A percentile compares a stretch with the other conserved stretches of the same genome.
These are phyloP conservation scores for Dusona sp. DNA, from an alignment of 2,888 invertebrate species.

Conservation along the genomic window DNA sequence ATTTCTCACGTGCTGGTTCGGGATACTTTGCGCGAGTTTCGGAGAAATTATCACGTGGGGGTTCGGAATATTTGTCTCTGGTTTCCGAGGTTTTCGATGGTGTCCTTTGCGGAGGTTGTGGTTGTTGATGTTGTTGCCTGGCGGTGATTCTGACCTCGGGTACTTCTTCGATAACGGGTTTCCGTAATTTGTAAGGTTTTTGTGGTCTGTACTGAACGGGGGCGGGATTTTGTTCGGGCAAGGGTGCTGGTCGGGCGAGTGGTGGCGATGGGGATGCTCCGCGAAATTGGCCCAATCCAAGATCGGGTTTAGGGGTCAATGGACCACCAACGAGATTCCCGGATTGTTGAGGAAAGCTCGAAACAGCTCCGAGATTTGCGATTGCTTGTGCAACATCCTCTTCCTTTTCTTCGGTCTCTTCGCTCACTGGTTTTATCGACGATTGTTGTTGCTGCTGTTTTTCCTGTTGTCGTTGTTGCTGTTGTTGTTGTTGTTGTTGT, in stretches of 20 bases:
- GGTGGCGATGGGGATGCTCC: conserved; percentile 43
- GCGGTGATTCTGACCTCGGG: conserved; percentile 63
- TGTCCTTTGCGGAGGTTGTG: conserved; percentile 44
- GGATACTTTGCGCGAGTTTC: conserved; percentile 29
- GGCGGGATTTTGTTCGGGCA: conserved; percentile 65
- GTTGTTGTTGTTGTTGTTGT: conserved; percentile 49
- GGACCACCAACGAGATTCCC: conserved; percentile 62
- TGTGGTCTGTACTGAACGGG: conserved; percentile 74
- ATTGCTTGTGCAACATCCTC: conserved; percentile 73
- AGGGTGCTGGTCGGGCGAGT: conserved; percentile 40
- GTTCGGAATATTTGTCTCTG: conserved; percentile 53
- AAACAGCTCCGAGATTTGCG: conserved; percentile 72
- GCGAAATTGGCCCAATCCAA: conserved; percentile 59
- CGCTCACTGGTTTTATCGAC: conserved; percentile 79
- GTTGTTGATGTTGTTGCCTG: conserved; percentile 67
- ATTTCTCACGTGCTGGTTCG: conserved; percentile 33
- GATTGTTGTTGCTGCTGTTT: conserved; percentile 35
- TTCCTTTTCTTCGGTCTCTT: conserved; percentile 78
- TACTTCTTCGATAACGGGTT: conserved; percentile 74
- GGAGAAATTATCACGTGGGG: conserved; percentile 42
- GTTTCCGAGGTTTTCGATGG: conserved; percentile 28
- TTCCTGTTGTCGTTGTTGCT: conserved; percentile 44
- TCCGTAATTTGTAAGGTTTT: conserved; percentile 76
- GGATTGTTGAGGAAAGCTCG: conserved; percentile 66
- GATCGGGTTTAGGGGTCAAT: conserved; percentile 65